These are phyloP conservation scores for Campylorhamphus procurvoides DNA, from an alignment of 2,113 vertebrate genomes.

Conservation along the genomic window DNA sequence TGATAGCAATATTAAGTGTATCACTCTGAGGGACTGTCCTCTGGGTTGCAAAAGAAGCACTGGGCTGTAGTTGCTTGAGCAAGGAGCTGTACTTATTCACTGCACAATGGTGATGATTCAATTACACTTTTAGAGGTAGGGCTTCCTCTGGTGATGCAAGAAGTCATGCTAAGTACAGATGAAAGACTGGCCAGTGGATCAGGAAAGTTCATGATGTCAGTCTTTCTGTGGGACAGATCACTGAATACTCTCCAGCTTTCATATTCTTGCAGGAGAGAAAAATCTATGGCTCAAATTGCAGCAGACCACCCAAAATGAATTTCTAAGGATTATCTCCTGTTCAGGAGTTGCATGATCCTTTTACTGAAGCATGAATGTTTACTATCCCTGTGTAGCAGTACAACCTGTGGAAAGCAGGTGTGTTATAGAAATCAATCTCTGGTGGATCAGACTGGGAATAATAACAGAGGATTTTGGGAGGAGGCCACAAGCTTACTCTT, in stretches of 20 bases:
- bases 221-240: background rate
- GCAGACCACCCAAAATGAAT: background rate
- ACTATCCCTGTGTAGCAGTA: background rate
- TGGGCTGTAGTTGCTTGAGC: background rate
- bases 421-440: background rate
- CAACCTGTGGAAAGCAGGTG: background rate
- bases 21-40: background rate
- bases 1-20: background rate
- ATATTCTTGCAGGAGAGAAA: background rate
- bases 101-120: background rate
- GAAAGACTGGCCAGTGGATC: background rate
- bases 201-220: background rate
- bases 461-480: accelerated
- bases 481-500: background rate
- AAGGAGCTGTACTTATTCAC: background rate
- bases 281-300: background rate
- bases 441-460: background rate
- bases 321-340: background rate
- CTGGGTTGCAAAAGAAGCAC: background rate
- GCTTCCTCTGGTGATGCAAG: background rate
- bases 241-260: background rate
- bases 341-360: background rate
- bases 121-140: background rate
- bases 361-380: background rate
- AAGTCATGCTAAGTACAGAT: background rate